phyloP scores from a whole-genome alignment of 2,113 vertebrate species.

The Pica pica region DNA sequence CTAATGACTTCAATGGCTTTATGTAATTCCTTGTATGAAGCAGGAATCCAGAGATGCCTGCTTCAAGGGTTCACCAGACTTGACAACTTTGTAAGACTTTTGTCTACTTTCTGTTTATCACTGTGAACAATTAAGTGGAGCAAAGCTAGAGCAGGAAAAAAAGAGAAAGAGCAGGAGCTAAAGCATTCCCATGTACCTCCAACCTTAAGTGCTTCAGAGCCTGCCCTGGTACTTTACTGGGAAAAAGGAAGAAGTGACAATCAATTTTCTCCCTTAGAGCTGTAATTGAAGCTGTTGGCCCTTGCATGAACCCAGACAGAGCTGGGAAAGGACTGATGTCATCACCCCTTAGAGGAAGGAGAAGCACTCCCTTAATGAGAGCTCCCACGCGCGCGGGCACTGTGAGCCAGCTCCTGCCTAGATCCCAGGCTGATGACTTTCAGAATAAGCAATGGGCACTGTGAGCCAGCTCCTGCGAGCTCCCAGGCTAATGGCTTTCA shows the following conservation, averaged over 20 bases:
- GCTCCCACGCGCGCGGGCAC: neutral
- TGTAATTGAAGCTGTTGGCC: slow-evolving; percentile 41
- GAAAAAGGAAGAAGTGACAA: slow-evolving; percentile 37
- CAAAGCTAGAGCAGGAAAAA: neutral
- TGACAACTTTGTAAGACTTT: neutral
- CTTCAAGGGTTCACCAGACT: neutral
- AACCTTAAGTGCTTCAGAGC: neutral
- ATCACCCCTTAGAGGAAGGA: neutral
- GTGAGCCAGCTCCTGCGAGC: neutral
- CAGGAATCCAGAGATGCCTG: neutral
- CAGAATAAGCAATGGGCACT: neutral
- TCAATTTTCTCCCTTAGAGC: neutral
- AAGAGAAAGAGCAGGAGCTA: neutral
- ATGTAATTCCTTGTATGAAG: neutral
- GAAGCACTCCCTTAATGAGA: neutral
- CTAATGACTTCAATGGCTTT: neutral
- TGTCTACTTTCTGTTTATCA: neutral
- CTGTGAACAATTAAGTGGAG: neutral
- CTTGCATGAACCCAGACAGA: slow-evolving; percentile 36
- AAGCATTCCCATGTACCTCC: neutral
- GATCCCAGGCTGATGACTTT: neutral
- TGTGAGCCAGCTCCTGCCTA: neutral
- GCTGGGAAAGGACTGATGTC: slow-evolving; percentile 54
- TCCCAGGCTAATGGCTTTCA: neutral
- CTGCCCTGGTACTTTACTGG: neutral